Conservation (phyloP, 64 coral and sea anemone species). For the Stylophora pistillata region DNA sequence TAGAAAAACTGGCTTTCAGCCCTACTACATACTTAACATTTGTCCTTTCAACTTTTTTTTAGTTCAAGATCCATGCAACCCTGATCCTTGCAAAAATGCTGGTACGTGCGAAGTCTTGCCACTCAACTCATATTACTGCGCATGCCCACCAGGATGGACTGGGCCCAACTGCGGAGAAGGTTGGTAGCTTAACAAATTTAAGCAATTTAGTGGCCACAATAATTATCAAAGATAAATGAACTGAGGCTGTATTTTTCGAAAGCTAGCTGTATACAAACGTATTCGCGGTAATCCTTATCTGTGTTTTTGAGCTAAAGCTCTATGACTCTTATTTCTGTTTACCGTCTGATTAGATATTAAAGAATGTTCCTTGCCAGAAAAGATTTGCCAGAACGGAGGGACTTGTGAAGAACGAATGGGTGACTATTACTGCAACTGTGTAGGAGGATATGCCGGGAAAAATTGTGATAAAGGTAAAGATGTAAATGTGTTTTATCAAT, state of each 20-base stretch:
- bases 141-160: conserved; percentile 2
- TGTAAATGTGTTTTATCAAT: background rate
- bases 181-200: background rate
- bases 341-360: background rate
- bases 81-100: conserved; percentile 17
- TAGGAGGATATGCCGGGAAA: conserved; percentile 17
- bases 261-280: too few relatives aligned
- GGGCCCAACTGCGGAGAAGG: conserved; percentile 17
- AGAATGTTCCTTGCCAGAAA: background rate
- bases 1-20: background rate
- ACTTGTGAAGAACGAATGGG: conserved; percentile 29
- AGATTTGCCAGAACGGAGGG: conserved; percentile 21
- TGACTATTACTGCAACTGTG: conserved; percentile 8
- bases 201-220: too few relatives aligned
- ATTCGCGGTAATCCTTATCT: too few relatives aligned
- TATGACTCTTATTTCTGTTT: too few relatives aligned
- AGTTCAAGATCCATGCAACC: conserved; percentile 10
- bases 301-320: too few relatives aligned
- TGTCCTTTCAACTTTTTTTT: background rate
- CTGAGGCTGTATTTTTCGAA: too few relatives aligned
- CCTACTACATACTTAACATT: background rate
- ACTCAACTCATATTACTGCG: conserved; percentile 6
- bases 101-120: conserved; percentile 4
- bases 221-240: too few relatives aligned
- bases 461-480: conserved; percentile 10